phyloP scores from a whole-genome alignment of 2,888 invertebrate species.

The Tachina lurida region DNA sequence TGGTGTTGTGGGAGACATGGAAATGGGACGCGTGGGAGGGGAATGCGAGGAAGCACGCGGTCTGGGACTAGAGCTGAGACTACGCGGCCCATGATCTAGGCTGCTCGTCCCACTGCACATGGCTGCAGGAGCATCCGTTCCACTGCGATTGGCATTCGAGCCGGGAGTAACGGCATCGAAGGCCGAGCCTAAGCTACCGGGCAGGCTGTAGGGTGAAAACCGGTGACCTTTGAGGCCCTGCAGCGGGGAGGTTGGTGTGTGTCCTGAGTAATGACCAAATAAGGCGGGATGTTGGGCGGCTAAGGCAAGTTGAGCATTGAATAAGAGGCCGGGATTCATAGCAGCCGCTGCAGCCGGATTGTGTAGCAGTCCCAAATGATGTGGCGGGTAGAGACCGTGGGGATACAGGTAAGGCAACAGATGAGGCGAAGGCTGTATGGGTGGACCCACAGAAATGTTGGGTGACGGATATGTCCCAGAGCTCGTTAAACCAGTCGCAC shows the following conservation, averaged over 20 bases:
- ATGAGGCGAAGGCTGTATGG: constrained; percentile 94
- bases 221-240: constrained; percentile 90
- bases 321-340: constrained; percentile 88
- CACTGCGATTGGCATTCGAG: constrained; percentile 83
- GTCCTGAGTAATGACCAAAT: constrained; percentile 87
- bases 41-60: constrained; percentile 82
- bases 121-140: constrained; percentile 73
- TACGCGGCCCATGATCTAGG: constrained; percentile 80
- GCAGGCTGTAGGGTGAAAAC: constrained; percentile 95
- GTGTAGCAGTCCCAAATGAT: constrained; percentile 86
- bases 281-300: constrained; percentile 93
- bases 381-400: constrained; percentile 92
- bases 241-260: constrained; percentile 88
- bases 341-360: constrained; percentile 85
- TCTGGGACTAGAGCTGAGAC: constrained; percentile 82
- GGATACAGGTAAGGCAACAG: constrained; percentile 96
- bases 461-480: constrained; percentile 89
- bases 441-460: constrained; percentile 96
- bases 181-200: constrained; percentile 90
- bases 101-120: constrained; percentile 74
- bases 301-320: constrained; percentile 94
- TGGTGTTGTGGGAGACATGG: constrained; percentile 84
- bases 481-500: constrained; percentile 77
- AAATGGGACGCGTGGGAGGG: constrained; percentile 83
- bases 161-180: constrained; percentile 95